Evolutionary conservation across 1,140 invertebrate genomes (phyloP), one percentile per base, ranked within the genome.

Genomic region (Eciton burchellii): DNA sequence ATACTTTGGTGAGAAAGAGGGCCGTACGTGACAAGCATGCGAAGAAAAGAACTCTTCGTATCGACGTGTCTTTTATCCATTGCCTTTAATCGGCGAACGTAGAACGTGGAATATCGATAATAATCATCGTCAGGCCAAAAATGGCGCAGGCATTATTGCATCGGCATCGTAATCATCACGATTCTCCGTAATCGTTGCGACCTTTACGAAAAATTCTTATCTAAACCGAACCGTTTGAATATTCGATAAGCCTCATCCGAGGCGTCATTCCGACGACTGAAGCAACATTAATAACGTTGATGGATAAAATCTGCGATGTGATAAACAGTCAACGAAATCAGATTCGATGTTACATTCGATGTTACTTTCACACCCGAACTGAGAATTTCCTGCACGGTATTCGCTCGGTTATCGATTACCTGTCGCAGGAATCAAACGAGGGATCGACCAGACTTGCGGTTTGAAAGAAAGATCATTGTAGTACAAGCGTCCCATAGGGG

Each of bases 391-490:
- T 73, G 35, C 49, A 73, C 74, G 57, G 62, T 68, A 85, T 83
- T 81, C 84, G 70, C 45, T 29, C 21, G 59, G 70, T 82, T 89
- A 89, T 89, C 70, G 88, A 89, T 89, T 89, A 88, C 56, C 88
- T 86, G 86, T 89, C 88, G 76, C 45, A 43, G 60, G 72, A 89
- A 89, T 89, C 84, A 82, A 88, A 87, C 72, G 57, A 83, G 82
- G 76, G 81, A 81, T 85, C 83, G 83, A 83, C 29, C 83, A 68
- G 62, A 62, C 59, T 82, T 79, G 86, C 47, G 83, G 79, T 81
- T 85, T 83, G 84, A 84, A 86, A 88, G 81, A 85, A 88, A 88
- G 83, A 81, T 81, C 73, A 88, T 77, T 88, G 87, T 88, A 76
- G 83, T 86, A 88, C 84, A 88, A 85, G 86, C 70, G 87, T 88